Evolutionary conservation across 2,797 vertebrate genomes (phyloP), one percentile per base, ranked within the genome.

Genomic region (Acipenser oxyrinchus): DNA sequence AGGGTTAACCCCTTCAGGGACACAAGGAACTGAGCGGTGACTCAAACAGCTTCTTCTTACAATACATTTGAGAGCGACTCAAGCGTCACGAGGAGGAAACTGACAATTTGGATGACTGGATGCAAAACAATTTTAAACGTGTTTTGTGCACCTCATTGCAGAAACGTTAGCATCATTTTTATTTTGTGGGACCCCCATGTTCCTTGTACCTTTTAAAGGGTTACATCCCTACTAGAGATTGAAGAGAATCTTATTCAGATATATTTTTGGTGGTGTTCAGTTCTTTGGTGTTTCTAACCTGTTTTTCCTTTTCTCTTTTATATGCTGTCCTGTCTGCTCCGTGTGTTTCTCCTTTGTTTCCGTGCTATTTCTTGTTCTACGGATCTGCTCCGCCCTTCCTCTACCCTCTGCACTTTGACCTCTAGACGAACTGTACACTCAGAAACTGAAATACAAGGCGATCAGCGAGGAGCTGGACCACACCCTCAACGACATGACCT

Each of bases 401-500:
- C 61, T 49, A 75, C 66, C 77, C 73, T 73, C 76, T 67, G 79
- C 77, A 81, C 81, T 80, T 49, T 63, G 51, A 71, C 76, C 74
- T 79, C 50, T 81, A 97, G 94, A 97, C 2, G 91, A 97, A 82
- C 84, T 98, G 49, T 95, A 95, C 2, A 88, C 93, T 83, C 93
- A 95, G 91, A 97, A 97, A 89, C 92, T 97, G 79, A 96, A 96
- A 87, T 94, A 94, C 90, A 96, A 94, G 81, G 94, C 94, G 52
- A 92, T 95, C 91, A 96, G 93, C 1, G 90, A 97, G 85, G 93
- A 95, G 90, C 89, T 95, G 74, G 94, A 94, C 88, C 94, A 93
- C 83, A 92, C 94, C 58, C 93, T 97, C 79, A 94, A 92, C 81
- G 92, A 96, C 76, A 93, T 93, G 92, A 96, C 92, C 67, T 97